A percentile compares a stretch with the other conserved stretches of the same genome.
These are phyloP conservation scores for Drosophila differens DNA, from an alignment of 2,888 invertebrate genomes.

Conservation along the genomic window DNA sequence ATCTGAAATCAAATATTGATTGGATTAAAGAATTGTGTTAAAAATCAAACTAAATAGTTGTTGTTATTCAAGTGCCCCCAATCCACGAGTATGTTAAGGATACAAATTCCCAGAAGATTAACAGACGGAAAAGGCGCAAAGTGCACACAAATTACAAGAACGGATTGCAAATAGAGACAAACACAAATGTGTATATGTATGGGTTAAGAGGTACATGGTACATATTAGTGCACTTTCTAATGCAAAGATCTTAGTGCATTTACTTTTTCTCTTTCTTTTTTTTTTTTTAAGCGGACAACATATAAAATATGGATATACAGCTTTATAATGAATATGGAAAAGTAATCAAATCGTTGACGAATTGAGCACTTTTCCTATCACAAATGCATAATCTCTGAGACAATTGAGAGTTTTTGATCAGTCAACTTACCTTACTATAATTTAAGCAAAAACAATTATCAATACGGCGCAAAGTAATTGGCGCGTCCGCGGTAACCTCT, in stretches of 20 bases:
- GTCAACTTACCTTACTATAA: conserved; percentile 84
- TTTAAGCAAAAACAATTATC: conserved; percentile 84
- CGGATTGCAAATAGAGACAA: conserved; percentile 9
- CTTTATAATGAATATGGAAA: background rate
- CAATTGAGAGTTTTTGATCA: conserved; percentile 15
- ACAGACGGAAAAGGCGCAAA: conserved; percentile 10
- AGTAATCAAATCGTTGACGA: background rate
- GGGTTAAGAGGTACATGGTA: background rate
- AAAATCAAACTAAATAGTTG: conserved; percentile 53
- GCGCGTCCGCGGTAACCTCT: conserved; percentile 86
- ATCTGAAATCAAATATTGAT: conserved; percentile 86
- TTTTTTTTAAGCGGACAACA: conserved; percentile 24
- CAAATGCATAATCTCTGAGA: conserved; percentile 19
- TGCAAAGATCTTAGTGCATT: background rate
- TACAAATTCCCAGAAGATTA: background rate
- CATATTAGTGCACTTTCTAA: conserved; percentile 2
- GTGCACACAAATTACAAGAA: conserved; percentile 5
- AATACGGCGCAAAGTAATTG: conserved; percentile 86
- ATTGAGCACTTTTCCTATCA: conserved; percentile 1
- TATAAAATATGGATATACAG: conserved; percentile 10
- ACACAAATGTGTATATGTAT: background rate
- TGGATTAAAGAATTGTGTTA: conserved; percentile 82
- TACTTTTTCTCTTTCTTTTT: too few relatives aligned
- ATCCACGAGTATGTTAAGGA: conserved; percentile 3
- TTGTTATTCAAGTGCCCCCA: conserved; percentile 25